Evolutionary conservation across 2,888 invertebrate genomes (phyloP).

Genomic region (Sipha maydis): DNA sequence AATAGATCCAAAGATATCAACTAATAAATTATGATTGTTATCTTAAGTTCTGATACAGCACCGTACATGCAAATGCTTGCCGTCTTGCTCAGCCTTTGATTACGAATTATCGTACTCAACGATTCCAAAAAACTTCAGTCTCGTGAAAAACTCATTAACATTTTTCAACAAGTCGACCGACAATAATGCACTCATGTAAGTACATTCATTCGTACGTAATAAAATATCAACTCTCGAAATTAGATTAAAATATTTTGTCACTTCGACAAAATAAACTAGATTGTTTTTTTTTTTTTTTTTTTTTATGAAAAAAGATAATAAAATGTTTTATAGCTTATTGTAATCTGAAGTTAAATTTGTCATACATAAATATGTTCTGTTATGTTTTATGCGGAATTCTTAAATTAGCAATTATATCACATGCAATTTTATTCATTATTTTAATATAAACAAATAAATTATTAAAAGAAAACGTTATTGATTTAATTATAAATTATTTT

Average conservation of each 20-base stretch:
- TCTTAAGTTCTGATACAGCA: conserved; percentile 22
- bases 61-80: conserved; percentile 42
- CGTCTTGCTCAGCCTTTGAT: conserved; percentile 35
- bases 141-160: background rate
- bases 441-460: background rate
- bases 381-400: no score
- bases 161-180: conserved; percentile 18
- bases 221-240: background rate
- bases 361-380: no score
- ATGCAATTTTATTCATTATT: no score
- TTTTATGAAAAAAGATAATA: no score
- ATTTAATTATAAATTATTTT: background rate
- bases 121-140: conserved; percentile 15
- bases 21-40: background rate
- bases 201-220: no score
- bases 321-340: no score
- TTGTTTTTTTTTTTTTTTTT: no score
- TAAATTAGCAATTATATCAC: no score
- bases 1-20: background rate
- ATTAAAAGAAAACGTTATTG: background rate
- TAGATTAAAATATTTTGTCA: no score
- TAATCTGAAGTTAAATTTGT: no score
- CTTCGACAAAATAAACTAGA: no score
- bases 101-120: conserved; percentile 30
- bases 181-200: background rate